Conservation (phyloP, 1,140 invertebrate genomes). For the Pantala flavescens region DNA sequence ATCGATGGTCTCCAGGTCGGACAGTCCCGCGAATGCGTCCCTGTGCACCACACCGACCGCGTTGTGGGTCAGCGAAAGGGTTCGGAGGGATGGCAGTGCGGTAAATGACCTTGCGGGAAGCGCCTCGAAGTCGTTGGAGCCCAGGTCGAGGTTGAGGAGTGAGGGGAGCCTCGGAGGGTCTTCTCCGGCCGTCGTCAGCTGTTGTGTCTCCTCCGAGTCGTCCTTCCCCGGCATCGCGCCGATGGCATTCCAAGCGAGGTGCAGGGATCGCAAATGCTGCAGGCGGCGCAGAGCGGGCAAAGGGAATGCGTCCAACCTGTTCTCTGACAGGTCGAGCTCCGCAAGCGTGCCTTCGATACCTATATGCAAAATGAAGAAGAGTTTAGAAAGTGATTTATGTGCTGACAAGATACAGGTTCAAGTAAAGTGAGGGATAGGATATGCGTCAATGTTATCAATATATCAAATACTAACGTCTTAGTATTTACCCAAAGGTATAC, state of each 20-base stretch:
- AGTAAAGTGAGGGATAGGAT: too few relatives aligned
- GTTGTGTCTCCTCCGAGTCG: neutral
- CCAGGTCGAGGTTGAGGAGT: slow-evolving; percentile 68
- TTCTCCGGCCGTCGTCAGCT: slow-evolving; percentile 36
- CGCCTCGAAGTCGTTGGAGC: slow-evolving; percentile 70
- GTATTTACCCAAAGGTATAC: too few relatives aligned
- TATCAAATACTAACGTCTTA: too few relatives aligned
- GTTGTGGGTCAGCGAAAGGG: slow-evolving; percentile 73
- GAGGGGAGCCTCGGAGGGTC: slow-evolving; percentile 58
- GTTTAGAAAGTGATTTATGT: too few relatives aligned
- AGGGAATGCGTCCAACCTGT: slow-evolving; percentile 70
- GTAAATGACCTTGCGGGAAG: slow-evolving; percentile 65
- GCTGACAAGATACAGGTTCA: too few relatives aligned
- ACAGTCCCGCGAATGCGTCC: slow-evolving; percentile 59
- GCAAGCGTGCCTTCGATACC: slow-evolving; percentile 66
- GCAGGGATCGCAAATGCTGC: slow-evolving; percentile 56
- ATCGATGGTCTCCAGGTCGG: slow-evolving; percentile 69
- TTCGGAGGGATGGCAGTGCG: slow-evolving; percentile 64
- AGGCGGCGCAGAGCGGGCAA: slow-evolving; percentile 64
- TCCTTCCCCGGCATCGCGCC: slow-evolving; percentile 42
- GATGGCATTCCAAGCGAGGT: slow-evolving; percentile 65
- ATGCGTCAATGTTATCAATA: too few relatives aligned
- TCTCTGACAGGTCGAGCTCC: slow-evolving; percentile 76
- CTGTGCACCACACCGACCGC: slow-evolving; percentile 65
- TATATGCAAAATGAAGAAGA: too few relatives aligned